Evolutionary conservation across 1,140 invertebrate species (phyloP).

Genomic region (Brachionus calyciflorus): DNA sequence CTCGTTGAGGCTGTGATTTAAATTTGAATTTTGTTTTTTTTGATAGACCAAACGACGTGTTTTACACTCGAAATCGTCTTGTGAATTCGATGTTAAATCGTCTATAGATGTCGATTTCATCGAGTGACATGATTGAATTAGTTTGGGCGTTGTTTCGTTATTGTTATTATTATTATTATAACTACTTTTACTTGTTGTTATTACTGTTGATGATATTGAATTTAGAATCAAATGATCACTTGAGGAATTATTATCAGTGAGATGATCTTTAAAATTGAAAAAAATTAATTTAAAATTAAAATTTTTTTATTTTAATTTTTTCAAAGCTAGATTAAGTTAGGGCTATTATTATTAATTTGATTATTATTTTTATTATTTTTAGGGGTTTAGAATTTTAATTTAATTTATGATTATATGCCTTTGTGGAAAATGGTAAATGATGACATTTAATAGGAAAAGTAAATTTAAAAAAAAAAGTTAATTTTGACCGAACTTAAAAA

Average conservation of each 20-base stretch:
- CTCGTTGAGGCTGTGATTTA: slow-evolving; percentile 22
- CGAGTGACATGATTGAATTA: slow-evolving; percentile 1
- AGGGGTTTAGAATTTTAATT: neutral
- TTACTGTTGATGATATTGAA: slow-evolving; percentile 24
- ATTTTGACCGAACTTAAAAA: no score
- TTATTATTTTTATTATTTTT: no score
- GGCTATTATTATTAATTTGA: no score
- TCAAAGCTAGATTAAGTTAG: no score
- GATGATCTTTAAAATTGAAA: neutral
- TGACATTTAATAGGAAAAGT: no score
- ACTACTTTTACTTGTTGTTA: slow-evolving; percentile 19
- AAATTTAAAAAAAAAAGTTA: no score
- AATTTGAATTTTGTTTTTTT: slow-evolving; percentile 2
- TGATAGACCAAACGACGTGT: neutral
- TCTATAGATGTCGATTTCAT: slow-evolving; percentile 11
- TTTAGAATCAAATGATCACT: neutral
- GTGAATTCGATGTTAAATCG: slow-evolving; percentile 18
- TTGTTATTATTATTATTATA: slow-evolving; percentile 5
- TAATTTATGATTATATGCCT: no score
- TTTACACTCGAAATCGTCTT: neutral
- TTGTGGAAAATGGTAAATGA: no score
- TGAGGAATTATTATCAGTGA: slow-evolving; percentile 16
- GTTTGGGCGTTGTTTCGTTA: slow-evolving; percentile 3
- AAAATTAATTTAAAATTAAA: neutral
- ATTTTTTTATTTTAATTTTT: no score